Base-by-base conservation (phyloP, 1,140 invertebrate species). In the Halesus radiatus region DNA sequence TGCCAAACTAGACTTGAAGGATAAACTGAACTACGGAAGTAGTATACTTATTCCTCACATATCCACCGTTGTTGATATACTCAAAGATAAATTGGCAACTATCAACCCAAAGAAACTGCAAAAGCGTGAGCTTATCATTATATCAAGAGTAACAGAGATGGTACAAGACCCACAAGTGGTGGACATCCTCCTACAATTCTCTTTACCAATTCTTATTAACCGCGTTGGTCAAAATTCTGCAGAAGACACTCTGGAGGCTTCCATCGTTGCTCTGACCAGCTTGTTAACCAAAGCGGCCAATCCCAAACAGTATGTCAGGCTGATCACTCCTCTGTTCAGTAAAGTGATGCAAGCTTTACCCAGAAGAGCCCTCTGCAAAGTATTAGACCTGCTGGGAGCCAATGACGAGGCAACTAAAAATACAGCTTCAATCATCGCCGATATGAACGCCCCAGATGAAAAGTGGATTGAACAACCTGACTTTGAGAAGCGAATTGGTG, bases 401-500 rank as follows among this genome's bases (percentile, higher is more conserved):
- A 87, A 90, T 86, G 75, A 70, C 73, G 58, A 76, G 20, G 56
- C 64, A 64, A 58, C 54, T 0, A 62, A 78, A 23, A 81, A 83
- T 50, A 86, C 90, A 53, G 88, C 91, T 5, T 84, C 91, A 5
- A 80, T 95, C 6, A 87, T 96, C 6, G 85, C 84, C 4, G 90
- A 95, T 84, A 89, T 99, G 50, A 99, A 99, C 89, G 92, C 97
- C 0, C 98, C 93, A 90, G 95, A 98, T 88, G 88, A 90, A 22
- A 92, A 93, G 76, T 95, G 95, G 92, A 90, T 98, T 7, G 97
- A 98, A 81, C 97, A 99, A 85, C 96, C 98, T 0, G 97, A 99
- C 88, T 98, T 96, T 85, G 92, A 95, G 60, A 91, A 90, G 79
- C 90, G 98, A 82, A 86, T 98, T 15, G 92, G 94, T 72, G 92